Percentiles rank a stretch among this genome's conserved stretches.
phyloP scores from a whole-genome alignment of 2,797 vertebrate genomes.

The Bovichtus variegatus region DNA sequence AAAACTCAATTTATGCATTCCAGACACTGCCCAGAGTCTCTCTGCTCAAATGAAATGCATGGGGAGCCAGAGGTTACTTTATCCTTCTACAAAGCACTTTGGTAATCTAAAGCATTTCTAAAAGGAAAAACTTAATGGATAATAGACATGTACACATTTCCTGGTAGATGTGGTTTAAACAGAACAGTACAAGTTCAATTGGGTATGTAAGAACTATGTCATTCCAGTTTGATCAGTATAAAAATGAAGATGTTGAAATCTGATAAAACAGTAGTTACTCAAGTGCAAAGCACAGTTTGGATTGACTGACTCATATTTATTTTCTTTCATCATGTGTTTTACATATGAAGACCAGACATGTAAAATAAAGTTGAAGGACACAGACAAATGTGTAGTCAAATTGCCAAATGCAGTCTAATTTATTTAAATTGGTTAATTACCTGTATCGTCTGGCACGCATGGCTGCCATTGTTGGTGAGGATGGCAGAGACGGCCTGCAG shows the following conservation, averaged over 20 bases:
- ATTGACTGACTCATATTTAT: neutral
- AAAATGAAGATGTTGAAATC: no score
- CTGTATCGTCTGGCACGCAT: conserved; percentile 98
- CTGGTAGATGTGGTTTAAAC: neutral
- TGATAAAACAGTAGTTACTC: no score
- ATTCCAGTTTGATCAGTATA: neutral
- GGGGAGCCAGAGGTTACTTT: conserved; percentile 25
- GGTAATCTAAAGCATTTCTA: neutral
- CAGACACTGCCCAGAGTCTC: conserved; percentile 55
- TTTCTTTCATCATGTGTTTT: neutral
- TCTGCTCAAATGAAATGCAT: conserved; percentile 48
- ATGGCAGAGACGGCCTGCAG: conserved; percentile 98
- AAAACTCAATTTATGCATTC: conserved; percentile 77
- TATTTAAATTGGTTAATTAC: conserved; percentile 68
- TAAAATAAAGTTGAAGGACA: neutral
- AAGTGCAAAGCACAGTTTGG: no score
- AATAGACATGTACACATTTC: neutral
- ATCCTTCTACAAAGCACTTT: conserved; percentile 16
- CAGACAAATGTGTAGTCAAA: neutral
- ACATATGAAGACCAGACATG: neutral
- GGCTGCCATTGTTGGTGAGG: conserved; percentile 98
- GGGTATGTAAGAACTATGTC: neutral
- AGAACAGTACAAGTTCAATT: neutral
- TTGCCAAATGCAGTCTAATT: neutral
- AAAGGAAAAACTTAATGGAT: neutral